Evolutionary conservation across 2,888 invertebrate genomes (phyloP), one percentile per base, ranked within the genome.

Genomic region (Archips crataeganus): DNA sequence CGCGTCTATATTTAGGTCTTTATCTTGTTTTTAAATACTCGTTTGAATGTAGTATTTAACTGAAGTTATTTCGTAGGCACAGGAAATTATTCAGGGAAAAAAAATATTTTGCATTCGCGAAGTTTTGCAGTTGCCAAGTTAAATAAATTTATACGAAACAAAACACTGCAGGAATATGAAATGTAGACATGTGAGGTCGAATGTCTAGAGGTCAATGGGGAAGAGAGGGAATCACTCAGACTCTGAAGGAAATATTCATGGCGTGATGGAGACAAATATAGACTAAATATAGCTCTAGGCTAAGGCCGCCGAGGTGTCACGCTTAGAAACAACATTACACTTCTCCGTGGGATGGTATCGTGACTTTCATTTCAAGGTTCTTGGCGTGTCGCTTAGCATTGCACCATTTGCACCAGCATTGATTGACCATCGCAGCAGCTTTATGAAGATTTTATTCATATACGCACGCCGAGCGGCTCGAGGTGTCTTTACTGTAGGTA

Each of bases 261-360:
- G 51, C 23, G 51, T 54, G 51, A 54, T 54, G 23, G 51, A 54
- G 51, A 54, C 51, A 54, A 54, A 54, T 54, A 54, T 15, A 54
- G 8, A 15, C 15, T 49, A 49, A 49, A 10, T 45, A 47, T 47
- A n/a, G n/a, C 49, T 49, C 4, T 6, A n/a, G 49, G 49, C 49
- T 49, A 49, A 49, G n/a, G n/a, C 49, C 45, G 11, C 11, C 2
- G 49, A 49, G 47, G 49, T 49, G n/a, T 49, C 49, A 49, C 49
- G 49, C 49, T 49, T 49, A 49, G n/a, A 49, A n/a, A 49, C 11
- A 47, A 47, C n/a, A 45, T 45, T n/a, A 49, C 13, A 49, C 13
- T 49, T 11, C 11, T 45, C n/a, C 5, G n/a, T 45, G 45, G 9
- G 10, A 49, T 49, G 13, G 5, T 49, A 49, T 13, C 47, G n/a